A percentile compares a stretch with the other conserved stretches of the same genome.
These are phyloP conservation scores for Darevskia mixta DNA, from an alignment of 2,797 vertebrate species.

Conservation along the genomic window DNA sequence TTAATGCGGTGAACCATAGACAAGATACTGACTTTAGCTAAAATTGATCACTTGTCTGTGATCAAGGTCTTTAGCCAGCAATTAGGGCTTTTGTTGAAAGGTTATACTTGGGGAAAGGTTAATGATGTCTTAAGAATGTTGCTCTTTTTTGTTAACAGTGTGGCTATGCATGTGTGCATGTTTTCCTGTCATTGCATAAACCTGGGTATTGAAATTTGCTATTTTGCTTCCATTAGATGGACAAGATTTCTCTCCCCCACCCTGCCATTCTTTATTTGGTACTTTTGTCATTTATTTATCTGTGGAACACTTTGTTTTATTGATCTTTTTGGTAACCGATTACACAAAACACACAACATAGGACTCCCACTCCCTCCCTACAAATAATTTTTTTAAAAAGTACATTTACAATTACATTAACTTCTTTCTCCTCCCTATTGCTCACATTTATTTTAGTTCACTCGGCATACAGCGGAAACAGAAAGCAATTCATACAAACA, in stretches of 20 bases:
- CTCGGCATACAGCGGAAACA: too few species aligned
- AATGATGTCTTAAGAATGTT: conserved; percentile 39
- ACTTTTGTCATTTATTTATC: too few species aligned
- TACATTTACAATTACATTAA: too few species aligned
- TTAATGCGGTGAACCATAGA: conserved; percentile 34
- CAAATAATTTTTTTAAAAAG: too few species aligned
- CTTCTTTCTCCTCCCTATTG: too few species aligned
- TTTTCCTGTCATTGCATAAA: neutral
- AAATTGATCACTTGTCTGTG: conserved; percentile 49
- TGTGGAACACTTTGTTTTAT: too few species aligned
- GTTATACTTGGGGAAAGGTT: conserved; percentile 29
- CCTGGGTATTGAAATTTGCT: neutral
- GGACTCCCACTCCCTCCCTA: too few species aligned
- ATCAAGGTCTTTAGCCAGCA: conserved; percentile 46
- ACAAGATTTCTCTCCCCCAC: neutral
- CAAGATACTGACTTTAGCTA: conserved; percentile 40
- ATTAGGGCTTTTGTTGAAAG: conserved; percentile 54
- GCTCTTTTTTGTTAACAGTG: conserved; percentile 12
- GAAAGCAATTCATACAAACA: too few species aligned
- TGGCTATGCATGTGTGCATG: neutral
- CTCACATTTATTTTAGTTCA: too few species aligned
- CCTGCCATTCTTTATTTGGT: neutral
- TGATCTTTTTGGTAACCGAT: too few species aligned
- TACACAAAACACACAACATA: too few species aligned
- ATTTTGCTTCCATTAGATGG: neutral